Base-by-base conservation (phyloP, 2,113 vertebrate genomes). In the Delphinus delphis region DNA sequence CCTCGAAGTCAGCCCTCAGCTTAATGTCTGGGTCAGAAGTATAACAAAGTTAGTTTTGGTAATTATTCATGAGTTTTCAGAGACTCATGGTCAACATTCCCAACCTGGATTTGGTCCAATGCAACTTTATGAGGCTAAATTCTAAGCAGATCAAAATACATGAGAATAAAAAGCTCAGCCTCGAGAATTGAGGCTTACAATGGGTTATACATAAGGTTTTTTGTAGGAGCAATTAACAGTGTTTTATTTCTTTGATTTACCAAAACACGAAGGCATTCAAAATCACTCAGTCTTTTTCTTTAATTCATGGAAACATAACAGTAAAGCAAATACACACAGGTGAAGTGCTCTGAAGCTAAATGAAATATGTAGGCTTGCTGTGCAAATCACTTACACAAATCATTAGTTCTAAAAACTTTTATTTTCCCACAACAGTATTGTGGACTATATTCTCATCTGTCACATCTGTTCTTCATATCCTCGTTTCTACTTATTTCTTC, bases 291-390 rank as follows among this genome's bases (percentile, higher is more conserved):
- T 55, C 55, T 98, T 31, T 95, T 93, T 89, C 73, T 83, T 98
- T 95, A 97, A 84, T 97, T 97, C 94, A 90, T 82, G 93, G 87
- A 28, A 73, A 93, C 63, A 67, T 55, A 97, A 96, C 95, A 96
- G 91, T 92, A 95, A 10, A 44, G 18, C n/a, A 44, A 80, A 38
- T 7, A 92, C 96, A 97, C 92, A 83, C 65, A 98, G 97, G 97
- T 97, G 97, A 98, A 98, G 90, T 97, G 93, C 94, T 98, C 94
- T 95, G 86, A 98, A 97, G 94, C 98, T 97, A 97, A 96, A 96
- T 96, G 94, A 97, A 98, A 97, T 96, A 97, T 88, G 95, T 96
- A 97, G 94, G 94, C 83, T 15, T 95, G 86, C 9, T 0, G 0
- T 96, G 53, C 83, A 92, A 91, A 83, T 79, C 31, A 77, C n/a